Conservation (phyloP, 1,140 invertebrate species). For the Centruroides sculpturatus region DNA sequence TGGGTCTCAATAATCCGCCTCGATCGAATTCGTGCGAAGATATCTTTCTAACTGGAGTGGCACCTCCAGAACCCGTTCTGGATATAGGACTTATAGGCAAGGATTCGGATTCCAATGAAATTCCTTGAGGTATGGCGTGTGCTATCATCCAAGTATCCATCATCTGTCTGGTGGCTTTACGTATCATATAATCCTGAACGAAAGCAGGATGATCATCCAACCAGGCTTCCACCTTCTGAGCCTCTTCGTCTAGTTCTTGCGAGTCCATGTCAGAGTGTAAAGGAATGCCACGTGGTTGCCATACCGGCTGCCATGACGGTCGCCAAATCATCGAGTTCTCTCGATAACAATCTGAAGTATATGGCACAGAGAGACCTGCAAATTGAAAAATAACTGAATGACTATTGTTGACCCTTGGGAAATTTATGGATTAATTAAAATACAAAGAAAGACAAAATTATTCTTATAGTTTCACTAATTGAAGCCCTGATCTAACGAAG, state of each 20-base stretch:
- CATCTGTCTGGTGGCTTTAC: conserved; percentile 78
- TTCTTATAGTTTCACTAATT: too few species aligned
- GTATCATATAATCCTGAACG: conserved; percentile 84
- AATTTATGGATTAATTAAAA: too few species aligned
- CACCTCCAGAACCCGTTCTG: conserved; percentile 54
- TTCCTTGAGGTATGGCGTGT: conserved; percentile 19
- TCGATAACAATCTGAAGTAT: too few species aligned
- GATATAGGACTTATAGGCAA: conserved; percentile 19
- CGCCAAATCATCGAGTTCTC: too few species aligned
- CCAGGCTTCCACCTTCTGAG: conserved; percentile 43
- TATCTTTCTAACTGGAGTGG: conserved; percentile 85
- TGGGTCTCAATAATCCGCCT: conserved; percentile 74
- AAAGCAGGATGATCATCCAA: conserved; percentile 92
- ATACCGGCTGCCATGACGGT: too few species aligned
- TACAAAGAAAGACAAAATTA: too few species aligned
- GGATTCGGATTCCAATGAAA: conserved; percentile 41
- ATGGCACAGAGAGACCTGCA: too few species aligned
- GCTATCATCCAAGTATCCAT: conserved; percentile 54
- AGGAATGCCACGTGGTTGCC: too few species aligned
- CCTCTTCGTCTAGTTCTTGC: neutral
- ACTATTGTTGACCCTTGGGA: too few species aligned
- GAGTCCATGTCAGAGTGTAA: too few species aligned
- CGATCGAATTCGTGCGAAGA: conserved; percentile 90
- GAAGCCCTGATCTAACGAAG: too few species aligned
- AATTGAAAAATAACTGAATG: too few species aligned